Conservation (phyloP, 2,113 vertebrate genomes). For the Lucifuga dentata region DNA sequence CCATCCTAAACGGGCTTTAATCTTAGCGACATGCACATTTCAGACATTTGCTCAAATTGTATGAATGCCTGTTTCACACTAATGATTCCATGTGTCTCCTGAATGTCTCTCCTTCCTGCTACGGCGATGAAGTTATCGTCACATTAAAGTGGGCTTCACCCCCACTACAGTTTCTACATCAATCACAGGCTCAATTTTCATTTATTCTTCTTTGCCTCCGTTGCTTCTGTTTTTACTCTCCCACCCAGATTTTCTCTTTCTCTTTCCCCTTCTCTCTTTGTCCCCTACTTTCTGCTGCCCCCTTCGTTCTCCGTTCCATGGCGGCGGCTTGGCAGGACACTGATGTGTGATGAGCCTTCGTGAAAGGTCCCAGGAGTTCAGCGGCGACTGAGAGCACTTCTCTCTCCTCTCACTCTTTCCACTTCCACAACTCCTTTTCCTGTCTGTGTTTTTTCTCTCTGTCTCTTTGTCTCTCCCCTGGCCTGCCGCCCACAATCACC, state of each 20-base stretch:
- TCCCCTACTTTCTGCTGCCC: slow-evolving; percentile 64
- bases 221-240: neutral
- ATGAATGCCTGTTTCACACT: too few species aligned
- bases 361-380: slow-evolving; percentile 92
- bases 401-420: slow-evolving; percentile 15
- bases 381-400: slow-evolving; percentile 77
- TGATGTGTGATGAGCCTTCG: slow-evolving; percentile 87
- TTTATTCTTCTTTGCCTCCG: slow-evolving; percentile 4
- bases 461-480: slow-evolving; percentile 54
- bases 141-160: neutral
- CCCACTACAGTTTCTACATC: slow-evolving; percentile 8
- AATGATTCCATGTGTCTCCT: too few species aligned
- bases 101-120: neutral
- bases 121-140: neutral
- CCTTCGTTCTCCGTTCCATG: slow-evolving; percentile 80
- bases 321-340: slow-evolving; percentile 81
- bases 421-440: slow-evolving; percentile 10
- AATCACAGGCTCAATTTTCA: slow-evolving; percentile 16
- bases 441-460: slow-evolving; percentile 13
- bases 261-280: neutral
- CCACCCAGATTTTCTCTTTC: neutral
- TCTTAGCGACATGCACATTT: too few species aligned
- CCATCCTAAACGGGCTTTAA: too few species aligned
- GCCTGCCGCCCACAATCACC: slow-evolving; percentile 74
- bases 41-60: too few species aligned